Conservation (phyloP, 2,888 invertebrate species). For the Spodoptera littoralis region DNA sequence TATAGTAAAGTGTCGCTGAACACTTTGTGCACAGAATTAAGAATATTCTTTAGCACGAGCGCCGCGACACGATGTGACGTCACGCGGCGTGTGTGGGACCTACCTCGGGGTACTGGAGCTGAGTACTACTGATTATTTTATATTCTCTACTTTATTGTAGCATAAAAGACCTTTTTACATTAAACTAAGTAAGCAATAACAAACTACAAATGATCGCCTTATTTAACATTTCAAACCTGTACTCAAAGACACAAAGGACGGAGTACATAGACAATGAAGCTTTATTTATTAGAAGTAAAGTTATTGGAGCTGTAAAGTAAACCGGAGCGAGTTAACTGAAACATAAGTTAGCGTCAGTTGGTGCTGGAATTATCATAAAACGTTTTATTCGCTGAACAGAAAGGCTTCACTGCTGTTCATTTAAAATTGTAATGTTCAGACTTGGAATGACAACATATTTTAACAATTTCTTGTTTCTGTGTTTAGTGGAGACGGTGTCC, state of each 20-base stretch:
- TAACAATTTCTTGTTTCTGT: neutral
- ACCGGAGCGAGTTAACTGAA: constrained; percentile 4
- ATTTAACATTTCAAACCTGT: no score
- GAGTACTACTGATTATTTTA: no score
- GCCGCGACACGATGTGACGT: neutral
- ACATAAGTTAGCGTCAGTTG: constrained; percentile 26
- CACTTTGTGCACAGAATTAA: constrained; percentile 61
- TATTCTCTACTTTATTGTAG: no score
- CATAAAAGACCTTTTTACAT: no score
- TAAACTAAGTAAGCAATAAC: no score
- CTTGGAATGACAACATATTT: constrained; percentile 34
- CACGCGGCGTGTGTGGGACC: neutral
- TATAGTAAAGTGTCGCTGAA: constrained; percentile 55
- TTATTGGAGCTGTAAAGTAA: constrained; percentile 1
- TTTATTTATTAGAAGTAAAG: no score
- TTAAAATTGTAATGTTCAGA: constrained; percentile 45
- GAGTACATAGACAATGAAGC: no score
- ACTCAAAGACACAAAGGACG: no score
- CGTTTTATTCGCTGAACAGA: constrained; percentile 21
- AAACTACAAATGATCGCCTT: no score
- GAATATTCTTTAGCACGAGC: constrained; percentile 42
- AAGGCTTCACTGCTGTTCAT: constrained; percentile 29
- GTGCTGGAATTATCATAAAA: constrained; percentile 35
- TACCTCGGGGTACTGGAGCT: no score
- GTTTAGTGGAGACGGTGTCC: no score